Base-by-base conservation (phyloP, 2,113 vertebrate genomes). In the Spilogale gracilis region DNA sequence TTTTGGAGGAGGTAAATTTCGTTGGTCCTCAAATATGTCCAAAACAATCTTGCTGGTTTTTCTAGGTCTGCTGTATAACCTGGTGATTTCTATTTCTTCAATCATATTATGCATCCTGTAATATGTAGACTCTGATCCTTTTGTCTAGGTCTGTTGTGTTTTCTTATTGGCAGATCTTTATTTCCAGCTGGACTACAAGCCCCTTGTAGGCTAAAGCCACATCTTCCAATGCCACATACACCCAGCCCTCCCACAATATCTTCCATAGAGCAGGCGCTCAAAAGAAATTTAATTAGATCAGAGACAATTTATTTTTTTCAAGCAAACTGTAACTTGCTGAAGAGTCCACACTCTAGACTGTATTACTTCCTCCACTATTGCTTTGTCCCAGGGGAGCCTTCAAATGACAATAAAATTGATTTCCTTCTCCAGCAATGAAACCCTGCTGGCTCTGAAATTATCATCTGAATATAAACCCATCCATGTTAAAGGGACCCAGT, bases 371-470 rank as follows among this genome's bases (percentile, higher is more conserved):
- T 92, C 67, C 83, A 76, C 56, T 65, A 92, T 80, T 76, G 23
- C 30, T 54, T 82, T 48, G 13, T 81, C 91, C 79, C 91, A 91
- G 69, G 48, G 92, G 80, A 89, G 16, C 16, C 87, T 95, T 96
- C 74, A 60, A 94, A 73, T 81, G 81, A 96, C 69, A 92, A 74
- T 82, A 93, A 97, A 95, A 89, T 58, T 79, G 60, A 96, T 96
- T 96, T 96, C 65, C 58, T 96, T 95, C 10, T 21, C 25, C 14
- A 85, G 90, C 52, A 95, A 89, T 93, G 58, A 97, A 95, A 8
- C 38, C n/a, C 69, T 69, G 27, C 83, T 83, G 83, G 69, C 95
- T 96, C 73, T 92, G 23, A 52, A 94, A 88, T 88, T 81, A 95
- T 87, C 89, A 96, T 84, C 83, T 83, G 58, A 63, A 95, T 74